A percentile compares a stretch with the other conserved stretches of the same genome.
Evolutionary conservation across 2,888 invertebrate genomes (phyloP).

Genomic region (Torymus aiolomorphi): DNA sequence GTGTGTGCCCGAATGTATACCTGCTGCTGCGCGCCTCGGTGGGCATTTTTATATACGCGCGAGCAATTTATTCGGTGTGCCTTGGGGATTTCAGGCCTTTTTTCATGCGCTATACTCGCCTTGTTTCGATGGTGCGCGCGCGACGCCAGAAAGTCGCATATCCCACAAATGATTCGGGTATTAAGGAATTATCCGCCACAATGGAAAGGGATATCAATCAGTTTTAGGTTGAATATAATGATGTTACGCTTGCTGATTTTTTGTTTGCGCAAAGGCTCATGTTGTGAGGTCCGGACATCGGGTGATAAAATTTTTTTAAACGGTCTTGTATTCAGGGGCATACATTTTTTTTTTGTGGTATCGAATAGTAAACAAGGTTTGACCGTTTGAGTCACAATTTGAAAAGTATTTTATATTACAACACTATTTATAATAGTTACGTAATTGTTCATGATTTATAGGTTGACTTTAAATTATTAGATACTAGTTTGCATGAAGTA

Average conservation of each 20-base stretch:
- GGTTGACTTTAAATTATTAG: too few relatives aligned
- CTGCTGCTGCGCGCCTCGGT: neutral
- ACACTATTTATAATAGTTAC: too few relatives aligned
- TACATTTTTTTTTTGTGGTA: too few relatives aligned
- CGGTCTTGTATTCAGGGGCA: too few relatives aligned
- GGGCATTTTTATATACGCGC: constrained; percentile 30
- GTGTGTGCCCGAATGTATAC: constrained; percentile 7
- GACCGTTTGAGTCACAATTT: too few relatives aligned
- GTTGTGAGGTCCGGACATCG: too few relatives aligned
- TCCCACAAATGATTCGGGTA: constrained; percentile 49
- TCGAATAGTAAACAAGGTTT: too few relatives aligned
- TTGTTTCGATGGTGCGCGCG: neutral
- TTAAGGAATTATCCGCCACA: constrained; percentile 43
- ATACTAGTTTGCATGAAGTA: too few relatives aligned
- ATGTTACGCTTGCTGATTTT: constrained; percentile 22
- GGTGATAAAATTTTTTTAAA: too few relatives aligned
- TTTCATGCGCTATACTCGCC: neutral
- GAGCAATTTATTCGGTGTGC: constrained; percentile 20
- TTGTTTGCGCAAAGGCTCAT: neutral
- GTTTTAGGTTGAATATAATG: constrained; percentile 27
- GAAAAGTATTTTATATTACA: too few relatives aligned
- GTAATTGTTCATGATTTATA: too few relatives aligned
- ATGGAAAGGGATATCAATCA: constrained; percentile 34
- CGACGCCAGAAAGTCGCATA: too few relatives aligned
- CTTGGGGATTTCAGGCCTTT: constrained; percentile 22